Percentiles rank a stretch among this genome's conserved stretches.
These are phyloP conservation scores for Sisor rabdophorus DNA, from an alignment of 2,113 vertebrate genomes.

Conservation along the genomic window DNA sequence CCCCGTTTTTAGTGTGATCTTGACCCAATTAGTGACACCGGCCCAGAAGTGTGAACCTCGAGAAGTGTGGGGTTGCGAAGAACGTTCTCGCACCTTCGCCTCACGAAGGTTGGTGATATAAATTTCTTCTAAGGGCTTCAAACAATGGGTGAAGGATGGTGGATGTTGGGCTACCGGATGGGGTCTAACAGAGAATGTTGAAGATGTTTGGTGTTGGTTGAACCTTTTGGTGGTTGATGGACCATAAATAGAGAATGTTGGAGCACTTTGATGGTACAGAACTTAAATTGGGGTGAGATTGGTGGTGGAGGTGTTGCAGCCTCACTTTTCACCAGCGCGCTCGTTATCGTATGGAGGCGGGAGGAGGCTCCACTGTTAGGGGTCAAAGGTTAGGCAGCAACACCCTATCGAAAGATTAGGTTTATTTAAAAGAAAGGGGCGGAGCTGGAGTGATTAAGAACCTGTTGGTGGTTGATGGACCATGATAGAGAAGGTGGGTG, in stretches of 20 bases:
- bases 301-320: too few species aligned
- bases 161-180: not conserved
- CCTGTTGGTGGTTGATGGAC: not conserved
- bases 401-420: too few species aligned
- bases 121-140: not conserved
- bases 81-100: not conserved
- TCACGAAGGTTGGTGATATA: too few species aligned
- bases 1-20: not conserved
- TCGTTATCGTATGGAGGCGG: not conserved
- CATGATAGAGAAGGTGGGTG: conserved; percentile 9
- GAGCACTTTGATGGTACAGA: too few species aligned
- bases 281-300: too few species aligned
- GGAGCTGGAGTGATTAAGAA: not conserved
- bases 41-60: not conserved
- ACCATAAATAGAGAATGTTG: too few species aligned
- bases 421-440: not conserved
- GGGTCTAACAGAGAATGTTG: not conserved
- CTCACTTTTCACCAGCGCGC: not conserved
- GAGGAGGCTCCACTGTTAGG: not conserved
- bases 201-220: too few species aligned
- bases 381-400: too few species aligned
- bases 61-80: not conserved
- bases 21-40: not conserved
- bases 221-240: too few species aligned
- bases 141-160: not conserved